These are phyloP conservation scores for Myripristis jacobus DNA, from an alignment of 2,797 vertebrate species.

Conservation along the genomic window DNA sequence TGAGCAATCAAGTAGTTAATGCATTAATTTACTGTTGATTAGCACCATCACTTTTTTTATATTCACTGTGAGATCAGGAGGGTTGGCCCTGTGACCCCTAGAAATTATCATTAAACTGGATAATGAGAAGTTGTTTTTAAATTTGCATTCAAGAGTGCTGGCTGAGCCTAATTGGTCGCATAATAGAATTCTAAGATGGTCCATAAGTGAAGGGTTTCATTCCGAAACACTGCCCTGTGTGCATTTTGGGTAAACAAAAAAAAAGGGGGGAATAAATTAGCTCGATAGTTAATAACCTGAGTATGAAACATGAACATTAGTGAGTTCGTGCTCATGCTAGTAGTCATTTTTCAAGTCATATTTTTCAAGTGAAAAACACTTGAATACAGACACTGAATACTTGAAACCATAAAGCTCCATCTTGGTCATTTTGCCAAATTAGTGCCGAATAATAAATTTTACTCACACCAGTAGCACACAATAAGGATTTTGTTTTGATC, in stretches of 20 bases:
- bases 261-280: neutral
- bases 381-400: no score
- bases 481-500: constrained; percentile 55
- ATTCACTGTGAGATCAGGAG: constrained; percentile 69
- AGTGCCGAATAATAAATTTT: constrained; percentile 19
- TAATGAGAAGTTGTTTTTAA: constrained; percentile 70
- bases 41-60: constrained; percentile 63
- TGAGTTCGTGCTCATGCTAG: no score
- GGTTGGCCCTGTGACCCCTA: constrained; percentile 61
- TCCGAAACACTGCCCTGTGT: constrained; percentile 13
- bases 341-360: no score
- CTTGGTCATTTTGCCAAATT: neutral
- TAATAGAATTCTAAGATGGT: constrained; percentile 49
- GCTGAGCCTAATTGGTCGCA: constrained; percentile 62
- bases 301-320: neutral
- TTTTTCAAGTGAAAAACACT: no score
- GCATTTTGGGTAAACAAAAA: neutral
- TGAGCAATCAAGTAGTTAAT: constrained; percentile 47
- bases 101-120: constrained; percentile 67
- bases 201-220: constrained; percentile 39
- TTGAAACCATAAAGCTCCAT: neutral
- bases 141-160: constrained; percentile 70
- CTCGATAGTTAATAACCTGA: constrained; percentile 9
- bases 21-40: constrained; percentile 69
- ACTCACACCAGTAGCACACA: constrained; percentile 13